Conservation (phyloP, 2,113 vertebrate species). For the Pogonocichla stellata region DNA sequence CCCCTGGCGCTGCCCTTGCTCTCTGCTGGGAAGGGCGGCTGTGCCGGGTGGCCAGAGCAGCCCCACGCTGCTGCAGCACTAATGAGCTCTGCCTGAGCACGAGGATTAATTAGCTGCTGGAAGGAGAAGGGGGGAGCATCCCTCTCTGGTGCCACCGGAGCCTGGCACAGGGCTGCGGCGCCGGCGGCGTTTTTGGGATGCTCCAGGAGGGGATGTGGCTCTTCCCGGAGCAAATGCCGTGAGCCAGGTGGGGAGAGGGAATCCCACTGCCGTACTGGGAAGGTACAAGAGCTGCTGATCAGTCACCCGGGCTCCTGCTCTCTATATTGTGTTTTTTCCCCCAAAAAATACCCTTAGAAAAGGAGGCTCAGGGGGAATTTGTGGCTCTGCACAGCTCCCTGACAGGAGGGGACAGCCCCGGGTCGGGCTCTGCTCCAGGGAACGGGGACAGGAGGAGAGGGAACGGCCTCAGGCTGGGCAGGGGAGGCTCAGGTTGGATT, state of each 20-base stretch:
- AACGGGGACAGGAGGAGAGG: too few species aligned
- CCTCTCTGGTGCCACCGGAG: neutral
- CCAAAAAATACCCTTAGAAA: too few species aligned
- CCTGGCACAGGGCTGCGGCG: neutral
- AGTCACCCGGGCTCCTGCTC: neutral
- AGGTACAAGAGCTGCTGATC: accelerated
- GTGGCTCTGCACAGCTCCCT: too few species aligned
- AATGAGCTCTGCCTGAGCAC: conserved; percentile 59
- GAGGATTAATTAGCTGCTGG: conserved; percentile 59
- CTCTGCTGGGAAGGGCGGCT: neutral
- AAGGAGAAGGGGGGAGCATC: neutral
- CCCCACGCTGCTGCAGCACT: neutral
- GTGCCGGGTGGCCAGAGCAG: neutral
- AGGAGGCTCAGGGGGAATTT: too few species aligned
- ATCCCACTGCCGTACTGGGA: neutral
- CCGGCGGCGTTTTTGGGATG: accelerated
- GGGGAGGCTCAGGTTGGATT: too few species aligned
- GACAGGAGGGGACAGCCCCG: too few species aligned
- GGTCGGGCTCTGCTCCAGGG: too few species aligned
- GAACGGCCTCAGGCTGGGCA: too few species aligned
- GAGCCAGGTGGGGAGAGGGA: neutral
- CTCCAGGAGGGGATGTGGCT: neutral
- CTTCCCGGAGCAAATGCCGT: accelerated
- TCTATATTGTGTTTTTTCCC: accelerated
- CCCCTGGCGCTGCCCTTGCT: neutral